Percentiles rank a stretch among this genome's conserved stretches.
These are phyloP conservation scores for Rhopalosiphum padi DNA, from an alignment of 1,140 invertebrate genomes.

Conservation along the genomic window DNA sequence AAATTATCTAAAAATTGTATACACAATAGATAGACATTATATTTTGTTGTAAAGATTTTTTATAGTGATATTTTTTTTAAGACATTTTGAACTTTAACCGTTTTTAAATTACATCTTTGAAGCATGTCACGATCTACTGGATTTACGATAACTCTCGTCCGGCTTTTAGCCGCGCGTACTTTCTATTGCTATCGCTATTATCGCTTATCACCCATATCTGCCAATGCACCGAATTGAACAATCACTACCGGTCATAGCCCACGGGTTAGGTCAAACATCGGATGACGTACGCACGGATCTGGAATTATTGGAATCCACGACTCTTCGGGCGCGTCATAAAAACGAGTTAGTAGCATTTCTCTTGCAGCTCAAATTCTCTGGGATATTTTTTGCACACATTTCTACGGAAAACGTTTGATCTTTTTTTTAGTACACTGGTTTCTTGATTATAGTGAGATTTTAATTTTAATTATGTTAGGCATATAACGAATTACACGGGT, in stretches of 20 bases:
- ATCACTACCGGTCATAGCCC: neutral
- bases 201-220: neutral
- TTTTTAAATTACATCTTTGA: neutral
- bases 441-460: neutral
- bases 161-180: neutral
- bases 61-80: neutral
- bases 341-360: neutral
- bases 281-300: neutral
- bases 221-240: neutral
- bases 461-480: neutral
- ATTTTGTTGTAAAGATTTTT: neutral
- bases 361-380: neutral
- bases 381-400: neutral
- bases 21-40: neutral
- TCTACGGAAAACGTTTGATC: neutral
- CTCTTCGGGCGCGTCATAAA: neutral
- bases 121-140: neutral
- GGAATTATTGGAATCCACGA: neutral
- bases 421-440: neutral
- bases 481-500: too few species aligned
- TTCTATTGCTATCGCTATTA: neutral
- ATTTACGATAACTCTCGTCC: neutral
- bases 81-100: neutral
- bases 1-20: neutral
- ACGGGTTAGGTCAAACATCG: neutral